Evolutionary conservation across 2,113 vertebrate genomes (phyloP), one percentile per base, ranked within the genome.

Genomic region (Lipotes vexillifer): DNA sequence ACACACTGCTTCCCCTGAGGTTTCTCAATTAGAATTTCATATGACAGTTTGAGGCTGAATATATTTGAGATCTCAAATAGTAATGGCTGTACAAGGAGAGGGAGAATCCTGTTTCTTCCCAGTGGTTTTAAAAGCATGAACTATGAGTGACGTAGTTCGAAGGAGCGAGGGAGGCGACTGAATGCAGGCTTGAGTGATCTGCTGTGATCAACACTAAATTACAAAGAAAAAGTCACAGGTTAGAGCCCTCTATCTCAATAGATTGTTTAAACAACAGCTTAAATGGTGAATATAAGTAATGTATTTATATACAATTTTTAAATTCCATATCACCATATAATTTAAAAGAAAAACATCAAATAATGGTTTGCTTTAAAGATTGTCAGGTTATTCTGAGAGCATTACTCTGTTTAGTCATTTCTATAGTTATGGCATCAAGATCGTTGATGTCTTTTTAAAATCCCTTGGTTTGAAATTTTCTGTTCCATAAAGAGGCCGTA

Each of bases 401-500:
- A 33, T 87, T 89, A 23, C 20, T 88, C 69, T 83, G 17, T 46
- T 80, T 59, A 65, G 15, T 94, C 18, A 83, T 94, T 93, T 97
- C 69, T 84, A 3, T 74, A 74, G 52, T 71, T 83, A 86, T 7
- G 11, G 31, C 49, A 52, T 92, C 89, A 84, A 68, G 96, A 85
- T 36, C 71, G n/a, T 68, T 96, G 84, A 84, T 57, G 65, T 68
- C n/a, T 91, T 93, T 93, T 87, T 80, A 57, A 95, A 91, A 94
- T 90, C 65, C 41, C 36, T 88, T 0, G 12, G 0, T 83, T 82
- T 92, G 33, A 93, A 83, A 93, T 93, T 33, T 69, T 77, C 80
- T 44, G 23, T 75, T 97, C 77, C 55, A 77, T 96, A 95, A 97
- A 97, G 81, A 94, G 95, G 49, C 88, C 29, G 88, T 94, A 96